phyloP scores from a whole-genome alignment of 2,797 vertebrate genomes.

The Erpetoichthys calabaricus region DNA sequence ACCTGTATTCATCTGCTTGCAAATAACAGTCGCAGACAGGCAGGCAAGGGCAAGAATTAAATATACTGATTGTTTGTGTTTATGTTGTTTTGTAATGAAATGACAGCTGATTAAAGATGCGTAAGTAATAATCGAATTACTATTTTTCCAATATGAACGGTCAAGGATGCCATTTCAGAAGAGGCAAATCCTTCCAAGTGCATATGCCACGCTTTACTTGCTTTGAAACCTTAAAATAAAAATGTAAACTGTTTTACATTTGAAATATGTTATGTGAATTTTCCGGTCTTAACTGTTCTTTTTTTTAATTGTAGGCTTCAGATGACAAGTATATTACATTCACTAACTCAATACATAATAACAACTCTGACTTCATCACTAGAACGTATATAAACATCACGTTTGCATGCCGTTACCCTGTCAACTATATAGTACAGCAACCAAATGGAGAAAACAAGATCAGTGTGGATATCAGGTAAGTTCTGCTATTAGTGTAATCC shows the following conservation, averaged over 20 bases:
- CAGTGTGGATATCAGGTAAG: slow-evolving; percentile 44
- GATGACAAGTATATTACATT: slow-evolving; percentile 54
- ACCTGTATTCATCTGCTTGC: too few species aligned
- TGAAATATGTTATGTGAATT: neutral
- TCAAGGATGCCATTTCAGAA: too few species aligned
- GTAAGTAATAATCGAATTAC: too few species aligned
- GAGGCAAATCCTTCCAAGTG: too few species aligned
- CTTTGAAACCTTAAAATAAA: too few species aligned
- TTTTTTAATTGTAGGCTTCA: slow-evolving; percentile 32
- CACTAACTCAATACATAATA: slow-evolving; percentile 56
- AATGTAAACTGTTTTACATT: neutral
- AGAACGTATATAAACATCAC: slow-evolving; percentile 59
- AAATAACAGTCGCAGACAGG: too few species aligned
- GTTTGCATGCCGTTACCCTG: slow-evolving; percentile 58
- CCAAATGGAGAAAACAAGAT: slow-evolving; percentile 53
- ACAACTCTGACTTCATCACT: slow-evolving; percentile 43
- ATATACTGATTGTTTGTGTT: too few species aligned
- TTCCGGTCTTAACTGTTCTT: neutral
- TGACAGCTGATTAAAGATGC: too few species aligned
- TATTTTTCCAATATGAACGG: too few species aligned
- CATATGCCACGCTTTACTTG: too few species aligned
- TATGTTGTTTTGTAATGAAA: too few species aligned
- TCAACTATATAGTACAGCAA: slow-evolving; percentile 54
- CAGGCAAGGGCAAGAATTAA: too few species aligned
- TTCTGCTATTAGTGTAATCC: neutral